These are phyloP conservation scores for Habroteleia sp. DNA, from an alignment of 2,888 invertebrate species.

Conservation along the genomic window DNA sequence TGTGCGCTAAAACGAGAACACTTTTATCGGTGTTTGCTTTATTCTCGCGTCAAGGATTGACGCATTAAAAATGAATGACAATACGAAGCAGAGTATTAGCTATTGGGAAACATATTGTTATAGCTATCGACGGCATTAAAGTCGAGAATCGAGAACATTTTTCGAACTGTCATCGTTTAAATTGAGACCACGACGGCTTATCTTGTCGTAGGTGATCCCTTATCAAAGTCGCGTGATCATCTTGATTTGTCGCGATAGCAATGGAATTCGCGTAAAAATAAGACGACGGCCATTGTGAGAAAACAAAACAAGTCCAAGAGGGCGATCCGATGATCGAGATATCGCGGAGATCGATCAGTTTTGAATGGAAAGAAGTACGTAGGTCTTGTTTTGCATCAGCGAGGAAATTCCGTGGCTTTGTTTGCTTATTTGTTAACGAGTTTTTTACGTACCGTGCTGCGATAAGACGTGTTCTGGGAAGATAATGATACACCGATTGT, in stretches of 20 bases:
- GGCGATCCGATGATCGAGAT: slow-evolving; percentile 52
- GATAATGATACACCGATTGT: slow-evolving; percentile 4
- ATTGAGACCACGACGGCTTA: slow-evolving; percentile 48
- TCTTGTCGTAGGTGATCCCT: slow-evolving; percentile 35
- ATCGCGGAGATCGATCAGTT: slow-evolving; percentile 40
- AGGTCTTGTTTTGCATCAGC: slow-evolving; percentile 10
- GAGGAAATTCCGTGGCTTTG: slow-evolving; percentile 38
- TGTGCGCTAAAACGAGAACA: slow-evolving; percentile 23
- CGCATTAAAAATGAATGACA: not conserved
- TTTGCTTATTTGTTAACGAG: slow-evolving; percentile 41
- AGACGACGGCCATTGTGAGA: slow-evolving; percentile 48
- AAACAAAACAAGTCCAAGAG: slow-evolving; percentile 63
- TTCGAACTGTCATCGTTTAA: too few relatives aligned
- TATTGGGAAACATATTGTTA: too few relatives aligned
- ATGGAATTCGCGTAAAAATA: slow-evolving; percentile 60
- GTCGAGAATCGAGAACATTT: slow-evolving; percentile 15
- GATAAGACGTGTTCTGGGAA: slow-evolving; percentile 46
- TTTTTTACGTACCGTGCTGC: slow-evolving; percentile 13
- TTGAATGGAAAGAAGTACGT: slow-evolving; percentile 3
- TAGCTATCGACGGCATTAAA: too few relatives aligned
- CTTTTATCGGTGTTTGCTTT: slow-evolving; percentile 44
- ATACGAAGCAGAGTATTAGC: too few relatives aligned
- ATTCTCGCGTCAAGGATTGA: not conserved
- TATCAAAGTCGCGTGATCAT: slow-evolving; percentile 56
- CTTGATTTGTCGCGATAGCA: slow-evolving; percentile 39